Evolutionary conservation across 2,888 invertebrate genomes (phyloP).

Genomic region (Omphaloscelis lunosa): DNA sequence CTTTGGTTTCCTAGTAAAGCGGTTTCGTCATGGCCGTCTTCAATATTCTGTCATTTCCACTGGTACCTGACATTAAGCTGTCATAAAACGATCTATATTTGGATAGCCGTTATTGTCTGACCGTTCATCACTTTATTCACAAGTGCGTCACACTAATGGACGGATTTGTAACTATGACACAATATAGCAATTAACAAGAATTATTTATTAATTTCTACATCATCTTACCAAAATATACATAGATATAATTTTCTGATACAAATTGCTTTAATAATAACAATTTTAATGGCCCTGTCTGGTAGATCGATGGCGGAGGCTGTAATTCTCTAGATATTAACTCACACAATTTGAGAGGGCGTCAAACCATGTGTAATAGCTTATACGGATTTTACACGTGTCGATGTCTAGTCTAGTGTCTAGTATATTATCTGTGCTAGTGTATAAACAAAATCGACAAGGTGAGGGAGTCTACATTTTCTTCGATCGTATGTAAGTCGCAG

Average conservation of each 20-base stretch:
- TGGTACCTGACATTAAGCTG: no score
- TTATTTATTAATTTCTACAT: background rate
- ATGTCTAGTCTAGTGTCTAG: background rate
- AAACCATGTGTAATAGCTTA: slow-evolving; percentile 1
- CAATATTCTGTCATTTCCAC: no score
- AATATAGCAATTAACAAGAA: background rate
- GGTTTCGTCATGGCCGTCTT: no score
- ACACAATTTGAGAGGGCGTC: background rate
- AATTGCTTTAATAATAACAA: slow-evolving; percentile 20
- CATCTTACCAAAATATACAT: background rate
- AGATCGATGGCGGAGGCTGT: background rate
- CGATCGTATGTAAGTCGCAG: no score
- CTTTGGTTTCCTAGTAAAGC: no score
- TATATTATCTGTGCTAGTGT: no score
- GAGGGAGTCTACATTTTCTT: background rate
- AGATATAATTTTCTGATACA: background rate
- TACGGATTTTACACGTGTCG: background rate
- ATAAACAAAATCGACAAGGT: background rate
- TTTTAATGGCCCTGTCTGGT: slow-evolving; percentile 3
- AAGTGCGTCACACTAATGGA: no score
- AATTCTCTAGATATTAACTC: slow-evolving; percentile 24
- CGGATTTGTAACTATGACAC: no score
- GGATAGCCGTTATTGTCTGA: no score
- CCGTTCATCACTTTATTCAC: no score
- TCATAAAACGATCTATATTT: no score